Percentiles rank a stretch among this genome's conserved stretches.
Conservation (phyloP, 30 jellyfish, hydroid and myxozoan species). For the Aurelia aurita complex sp. Pacific region DNA sequence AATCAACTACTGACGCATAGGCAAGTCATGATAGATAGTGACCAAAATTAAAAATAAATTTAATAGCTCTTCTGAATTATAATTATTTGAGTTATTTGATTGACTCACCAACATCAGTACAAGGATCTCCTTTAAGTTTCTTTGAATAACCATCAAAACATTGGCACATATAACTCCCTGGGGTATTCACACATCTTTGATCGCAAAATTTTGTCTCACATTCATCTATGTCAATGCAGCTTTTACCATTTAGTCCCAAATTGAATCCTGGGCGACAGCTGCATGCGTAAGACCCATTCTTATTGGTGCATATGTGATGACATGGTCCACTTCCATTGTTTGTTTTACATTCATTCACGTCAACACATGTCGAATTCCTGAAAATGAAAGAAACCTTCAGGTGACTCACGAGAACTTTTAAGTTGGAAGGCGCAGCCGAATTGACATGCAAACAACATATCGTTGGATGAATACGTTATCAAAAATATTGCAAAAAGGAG, state of each 20-base stretch:
- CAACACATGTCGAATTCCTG: slow-evolving; percentile 58
- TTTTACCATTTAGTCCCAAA: neutral
- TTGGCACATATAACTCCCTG: slow-evolving; percentile 39
- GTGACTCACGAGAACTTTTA: neutral
- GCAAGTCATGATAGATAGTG: no score
- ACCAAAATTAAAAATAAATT: no score
- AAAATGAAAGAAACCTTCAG: neutral
- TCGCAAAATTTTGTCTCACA: slow-evolving; percentile 14
- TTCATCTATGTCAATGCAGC: slow-evolving; percentile 48
- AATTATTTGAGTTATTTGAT: no score
- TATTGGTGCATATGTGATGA: slow-evolving; percentile 44
- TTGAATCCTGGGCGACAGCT: slow-evolving; percentile 31
- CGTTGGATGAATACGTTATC: no score
- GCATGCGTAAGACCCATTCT: slow-evolving; percentile 32
- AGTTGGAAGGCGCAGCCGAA: neutral
- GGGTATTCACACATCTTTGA: slow-evolving; percentile 27
- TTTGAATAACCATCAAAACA: slow-evolving; percentile 32
- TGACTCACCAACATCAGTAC: slow-evolving; percentile 42
- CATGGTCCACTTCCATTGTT: slow-evolving; percentile 62
- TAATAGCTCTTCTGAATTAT: no score
- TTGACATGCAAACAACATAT: neutral
- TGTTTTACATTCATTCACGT: slow-evolving; percentile 35
- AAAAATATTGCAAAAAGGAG: neutral
- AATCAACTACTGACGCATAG: no score
- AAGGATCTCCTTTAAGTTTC: neutral